Evolutionary conservation across 2,113 vertebrate genomes (phyloP).

Genomic region (Parotia lawesii): DNA sequence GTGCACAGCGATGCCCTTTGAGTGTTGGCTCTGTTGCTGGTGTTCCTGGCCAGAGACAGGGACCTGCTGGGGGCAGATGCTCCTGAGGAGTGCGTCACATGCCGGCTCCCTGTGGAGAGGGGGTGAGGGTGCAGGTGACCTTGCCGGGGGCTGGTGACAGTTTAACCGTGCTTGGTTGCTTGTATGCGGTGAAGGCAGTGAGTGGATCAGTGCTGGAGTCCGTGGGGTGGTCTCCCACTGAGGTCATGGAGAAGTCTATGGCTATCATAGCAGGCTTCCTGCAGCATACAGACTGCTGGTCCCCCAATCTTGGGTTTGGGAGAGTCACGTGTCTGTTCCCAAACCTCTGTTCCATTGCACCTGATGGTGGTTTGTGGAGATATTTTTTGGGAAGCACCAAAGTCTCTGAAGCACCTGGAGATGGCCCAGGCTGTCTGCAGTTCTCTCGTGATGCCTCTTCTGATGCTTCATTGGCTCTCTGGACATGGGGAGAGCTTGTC

Average conservation of each 20-base stretch:
- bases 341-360: neutral
- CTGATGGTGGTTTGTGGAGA: neutral
- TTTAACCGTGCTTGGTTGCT: neutral
- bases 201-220: neutral
- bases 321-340: rapidly evolving
- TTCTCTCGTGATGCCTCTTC: rapidly evolving
- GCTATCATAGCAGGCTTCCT: neutral
- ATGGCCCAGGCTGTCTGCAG: neutral
- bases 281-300: neutral
- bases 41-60: neutral
- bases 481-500: neutral
- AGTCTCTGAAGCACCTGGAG: neutral
- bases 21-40: neutral
- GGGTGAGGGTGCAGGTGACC: neutral
- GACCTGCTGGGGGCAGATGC: neutral
- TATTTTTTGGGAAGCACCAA: neutral
- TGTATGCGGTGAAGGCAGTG: rapidly evolving
- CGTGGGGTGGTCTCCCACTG: no score
- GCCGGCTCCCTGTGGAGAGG: rapidly evolving
- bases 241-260: neutral
- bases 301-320: rapidly evolving
- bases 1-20: neutral
- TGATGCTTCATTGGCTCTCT: neutral
- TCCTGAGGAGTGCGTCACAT: rapidly evolving
- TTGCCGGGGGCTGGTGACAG: neutral